Evolutionary conservation across 2,888 invertebrate genomes (phyloP).

Genomic region (Neocrepidodera transversa): DNA sequence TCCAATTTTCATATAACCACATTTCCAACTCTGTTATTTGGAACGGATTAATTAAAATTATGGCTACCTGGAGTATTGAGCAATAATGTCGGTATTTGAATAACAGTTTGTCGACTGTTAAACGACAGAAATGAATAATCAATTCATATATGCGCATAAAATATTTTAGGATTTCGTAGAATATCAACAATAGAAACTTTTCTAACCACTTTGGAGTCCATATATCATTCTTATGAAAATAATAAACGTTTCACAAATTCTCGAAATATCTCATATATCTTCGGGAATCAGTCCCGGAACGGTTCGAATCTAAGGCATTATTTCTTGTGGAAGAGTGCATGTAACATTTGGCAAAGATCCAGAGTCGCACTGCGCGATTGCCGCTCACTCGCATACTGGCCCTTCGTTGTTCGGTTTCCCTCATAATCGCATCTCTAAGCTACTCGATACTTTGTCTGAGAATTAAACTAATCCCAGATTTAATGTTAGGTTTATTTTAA

Average conservation of each 20-base stretch:
- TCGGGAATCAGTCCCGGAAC: constrained; percentile 16
- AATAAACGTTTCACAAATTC: constrained; percentile 17
- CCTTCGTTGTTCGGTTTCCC: constrained; percentile 5
- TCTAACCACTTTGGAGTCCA: not conserved
- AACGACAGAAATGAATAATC: no score
- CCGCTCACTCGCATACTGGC: constrained; percentile 2
- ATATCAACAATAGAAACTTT: not conserved
- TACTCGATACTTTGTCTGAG: no score
- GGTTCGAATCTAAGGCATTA: constrained; percentile 11
- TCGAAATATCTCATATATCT: constrained; percentile 15
- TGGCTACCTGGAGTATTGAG: no score
- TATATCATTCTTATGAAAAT: constrained; percentile 17
- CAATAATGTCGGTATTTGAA: no score
- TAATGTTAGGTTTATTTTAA: no score
- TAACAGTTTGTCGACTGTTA: no score
- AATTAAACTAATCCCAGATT: no score
- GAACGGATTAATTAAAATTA: no score
- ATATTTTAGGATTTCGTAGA: no score
- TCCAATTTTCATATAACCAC: no score
- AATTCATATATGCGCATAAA: no score
- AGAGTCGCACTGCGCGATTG: constrained; percentile 58
- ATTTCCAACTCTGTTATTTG: no score
- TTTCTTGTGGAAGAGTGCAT: constrained; percentile 16
- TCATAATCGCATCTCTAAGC: not conserved
- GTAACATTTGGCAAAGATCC: constrained; percentile 53